Evolutionary conservation across 2,797 vertebrate genomes (phyloP), one percentile per base, ranked within the genome.

Genomic region (Semotilus atromaculatus): DNA sequence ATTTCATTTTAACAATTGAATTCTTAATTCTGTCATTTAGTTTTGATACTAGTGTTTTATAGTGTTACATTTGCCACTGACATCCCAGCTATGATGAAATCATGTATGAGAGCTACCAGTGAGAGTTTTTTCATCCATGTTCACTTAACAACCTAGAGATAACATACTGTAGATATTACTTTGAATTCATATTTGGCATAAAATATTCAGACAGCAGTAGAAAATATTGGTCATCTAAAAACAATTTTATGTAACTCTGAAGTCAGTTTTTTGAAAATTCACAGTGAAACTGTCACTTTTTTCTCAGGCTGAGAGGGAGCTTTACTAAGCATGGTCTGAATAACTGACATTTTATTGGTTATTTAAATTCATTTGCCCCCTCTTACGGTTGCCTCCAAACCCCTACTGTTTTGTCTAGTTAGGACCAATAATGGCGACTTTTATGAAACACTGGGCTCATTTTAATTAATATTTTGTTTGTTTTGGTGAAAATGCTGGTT

Each of bases 21-120:
- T 64, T 64, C 10, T 45, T 18, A 45, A 75, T 75, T 55, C 4
- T 21, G 40, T 14, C 36, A 6, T 38, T 40, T 34, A 14, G 16
- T 43, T 64, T 31, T 79, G n/a, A 64, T 23, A 43, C 43, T 31
- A 64, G 40, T n/a, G 9, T 26, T 78, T 76, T 51, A 55, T 58
- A 58, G 34, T 58, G 34, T 60, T 40, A 77, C 38, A 60, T 40
- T 79, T 79, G 26, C 58, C 58, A 31, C 58, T 79, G 76, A 66
- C 26, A 66, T 64, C 38, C 45, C n/a, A 31, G 40, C 36, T 29
- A 79, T 79, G 55, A 64, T 45, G 76, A 64, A 79, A 79, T 78
- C 38, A 45, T 60, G 31, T 34, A 53, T 40, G 31, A 76, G 38
- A 31, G 55, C 76, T 45, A 66, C 76, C 55, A 79, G 19, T 48